Conservation (phyloP, 1,140 invertebrate species). For the Conus betulinus region DNA sequence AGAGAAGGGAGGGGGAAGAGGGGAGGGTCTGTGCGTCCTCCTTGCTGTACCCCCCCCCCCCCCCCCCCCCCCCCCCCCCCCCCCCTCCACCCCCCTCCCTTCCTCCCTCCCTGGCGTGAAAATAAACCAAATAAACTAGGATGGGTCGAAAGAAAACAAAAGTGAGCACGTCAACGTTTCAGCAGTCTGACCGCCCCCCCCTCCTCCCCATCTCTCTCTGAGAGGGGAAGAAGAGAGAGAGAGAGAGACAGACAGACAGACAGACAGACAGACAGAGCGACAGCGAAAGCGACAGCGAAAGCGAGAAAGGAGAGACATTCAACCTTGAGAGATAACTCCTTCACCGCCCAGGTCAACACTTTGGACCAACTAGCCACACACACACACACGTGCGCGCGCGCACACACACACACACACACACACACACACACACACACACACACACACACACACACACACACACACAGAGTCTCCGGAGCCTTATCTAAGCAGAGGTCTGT, state of each 20-base stretch:
- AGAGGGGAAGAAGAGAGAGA: too few relatives aligned
- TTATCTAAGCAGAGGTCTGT: too few relatives aligned
- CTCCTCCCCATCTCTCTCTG: background rate
- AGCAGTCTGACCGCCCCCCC: background rate
- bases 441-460: constrained; percentile 13
- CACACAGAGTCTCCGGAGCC: background rate
- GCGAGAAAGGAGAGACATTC: too few relatives aligned
- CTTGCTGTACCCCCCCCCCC: background rate
- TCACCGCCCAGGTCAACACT: background rate
- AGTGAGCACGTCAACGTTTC: too few relatives aligned
- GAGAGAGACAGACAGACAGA: background rate
- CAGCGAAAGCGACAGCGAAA: too few relatives aligned
- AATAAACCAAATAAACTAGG: too few relatives aligned
- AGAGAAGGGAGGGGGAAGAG: background rate
- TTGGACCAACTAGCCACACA: background rate
- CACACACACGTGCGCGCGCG: background rate
- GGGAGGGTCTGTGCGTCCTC: background rate
- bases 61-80: background rate
- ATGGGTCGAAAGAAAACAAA: too few relatives aligned
- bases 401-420: background rate
- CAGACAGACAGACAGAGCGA: background rate
- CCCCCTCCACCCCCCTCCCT: background rate
- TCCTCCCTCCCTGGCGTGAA: background rate
- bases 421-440: constrained; percentile 7
- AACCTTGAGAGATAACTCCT: background rate